These are phyloP conservation scores for Oncorhynchus gorbuscha DNA, from an alignment of 2,113 vertebrate genomes.

Conservation along the genomic window DNA sequence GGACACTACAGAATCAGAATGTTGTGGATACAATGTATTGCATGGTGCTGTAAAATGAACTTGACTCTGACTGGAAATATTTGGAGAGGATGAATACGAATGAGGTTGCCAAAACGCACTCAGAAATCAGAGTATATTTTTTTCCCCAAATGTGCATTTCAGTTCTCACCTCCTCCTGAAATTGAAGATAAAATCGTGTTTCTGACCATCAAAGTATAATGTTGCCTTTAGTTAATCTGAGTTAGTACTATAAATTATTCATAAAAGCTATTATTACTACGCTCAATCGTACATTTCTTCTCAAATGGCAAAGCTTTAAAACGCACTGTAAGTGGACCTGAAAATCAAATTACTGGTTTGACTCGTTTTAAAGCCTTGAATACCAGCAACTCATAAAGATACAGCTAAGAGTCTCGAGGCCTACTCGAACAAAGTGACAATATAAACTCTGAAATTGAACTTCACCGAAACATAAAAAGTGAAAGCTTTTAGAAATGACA, in stretches of 20 bases:
- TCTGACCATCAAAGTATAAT: neutral
- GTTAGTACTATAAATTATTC: neutral
- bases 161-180: neutral
- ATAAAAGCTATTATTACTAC: neutral
- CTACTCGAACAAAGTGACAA: neutral
- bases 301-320: constrained; percentile 32
- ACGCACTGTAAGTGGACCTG: neutral
- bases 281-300: neutral
- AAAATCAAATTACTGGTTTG: constrained; percentile 7
- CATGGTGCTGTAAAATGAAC: neutral
- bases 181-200: neutral
- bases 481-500: too few species aligned
- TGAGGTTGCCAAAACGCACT: neutral
- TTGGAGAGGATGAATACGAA: neutral
- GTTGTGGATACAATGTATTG: neutral
- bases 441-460: neutral
- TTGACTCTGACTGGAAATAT: neutral
- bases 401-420: neutral
- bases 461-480: neutral
- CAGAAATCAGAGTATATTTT: neutral
- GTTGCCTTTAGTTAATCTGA: neutral
- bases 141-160: neutral
- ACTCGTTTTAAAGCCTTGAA: constrained; percentile 22
- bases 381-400: neutral
- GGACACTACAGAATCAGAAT: neutral